Percentiles rank a stretch among this genome's conserved stretches.
Evolutionary conservation across 2,113 vertebrate species (phyloP).

Genomic region (Echinops telfairi): DNA sequence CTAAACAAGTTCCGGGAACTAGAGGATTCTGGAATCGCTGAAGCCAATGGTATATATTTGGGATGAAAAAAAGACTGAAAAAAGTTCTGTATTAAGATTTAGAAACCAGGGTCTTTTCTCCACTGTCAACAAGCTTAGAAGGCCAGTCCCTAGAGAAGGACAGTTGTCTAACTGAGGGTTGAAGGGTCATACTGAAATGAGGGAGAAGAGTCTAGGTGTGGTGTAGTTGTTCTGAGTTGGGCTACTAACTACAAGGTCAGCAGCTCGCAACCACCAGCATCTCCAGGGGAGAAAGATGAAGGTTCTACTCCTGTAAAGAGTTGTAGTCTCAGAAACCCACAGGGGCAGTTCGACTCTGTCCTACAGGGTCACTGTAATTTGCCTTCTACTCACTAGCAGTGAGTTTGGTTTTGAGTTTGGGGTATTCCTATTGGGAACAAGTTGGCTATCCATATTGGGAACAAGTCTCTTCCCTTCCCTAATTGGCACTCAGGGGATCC

Average conservation of each 20-base stretch:
- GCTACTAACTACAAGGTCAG: too few relatives aligned
- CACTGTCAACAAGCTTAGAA: background rate
- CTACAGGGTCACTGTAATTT: too few relatives aligned
- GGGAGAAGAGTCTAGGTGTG: background rate
- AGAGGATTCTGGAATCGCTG: background rate
- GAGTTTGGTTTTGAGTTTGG: background rate
- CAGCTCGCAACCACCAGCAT: too few relatives aligned
- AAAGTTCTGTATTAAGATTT: background rate
- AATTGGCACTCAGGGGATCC: background rate
- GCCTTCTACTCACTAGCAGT: too few relatives aligned
- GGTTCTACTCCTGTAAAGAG: too few relatives aligned
- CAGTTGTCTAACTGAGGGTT: background rate
- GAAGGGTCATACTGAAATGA: background rate
- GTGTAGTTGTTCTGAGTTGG: too few relatives aligned
- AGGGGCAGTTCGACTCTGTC: too few relatives aligned
- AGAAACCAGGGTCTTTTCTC: background rate
- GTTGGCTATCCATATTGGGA: background rate
- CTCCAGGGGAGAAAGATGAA: too few relatives aligned
- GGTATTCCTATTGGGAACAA: background rate
- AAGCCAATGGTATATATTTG: background rate
- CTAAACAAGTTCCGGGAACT: background rate
- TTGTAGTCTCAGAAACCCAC: too few relatives aligned
- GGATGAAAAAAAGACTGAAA: background rate
- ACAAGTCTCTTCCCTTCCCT: background rate
- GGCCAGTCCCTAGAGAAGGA: background rate